These are phyloP conservation scores for Tamias sibiricus DNA, from an alignment of 2,113 vertebrate species.

Conservation along the genomic window DNA sequence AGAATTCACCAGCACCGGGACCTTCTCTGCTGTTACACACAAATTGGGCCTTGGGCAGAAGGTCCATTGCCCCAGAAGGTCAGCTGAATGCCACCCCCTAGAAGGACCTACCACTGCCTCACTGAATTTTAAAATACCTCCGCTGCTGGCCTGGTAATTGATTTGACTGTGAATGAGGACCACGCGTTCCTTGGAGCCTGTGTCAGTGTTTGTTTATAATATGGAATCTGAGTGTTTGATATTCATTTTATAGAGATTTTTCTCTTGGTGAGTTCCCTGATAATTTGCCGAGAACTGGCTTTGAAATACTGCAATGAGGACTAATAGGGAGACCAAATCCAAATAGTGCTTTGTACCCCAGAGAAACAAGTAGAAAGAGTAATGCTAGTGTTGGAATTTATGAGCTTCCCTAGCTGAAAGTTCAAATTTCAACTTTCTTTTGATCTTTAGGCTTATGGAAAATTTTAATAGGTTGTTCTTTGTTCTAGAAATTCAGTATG, in stretches of 20 bases:
- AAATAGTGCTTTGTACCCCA: background rate
- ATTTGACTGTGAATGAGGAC: background rate
- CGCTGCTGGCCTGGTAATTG: background rate
- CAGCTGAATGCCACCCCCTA: conserved; percentile 78
- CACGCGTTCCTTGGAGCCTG: background rate
- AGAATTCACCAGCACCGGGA: conserved; percentile 90
- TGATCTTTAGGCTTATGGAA: conserved; percentile 57
- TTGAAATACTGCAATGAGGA: conserved; percentile 8
- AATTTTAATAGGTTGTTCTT: conserved; percentile 55
- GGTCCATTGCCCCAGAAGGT: rapidly evolving
- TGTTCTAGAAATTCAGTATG: conserved; percentile 17
- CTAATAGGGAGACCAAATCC: background rate
- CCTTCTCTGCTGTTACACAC: conserved; percentile 85
- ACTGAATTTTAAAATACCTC: background rate
- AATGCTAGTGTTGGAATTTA: conserved; percentile 43
- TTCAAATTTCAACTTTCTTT: conserved; percentile 56
- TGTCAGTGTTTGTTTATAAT: background rate
- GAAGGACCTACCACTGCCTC: conserved; percentile 19
- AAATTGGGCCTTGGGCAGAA: conserved; percentile 84
- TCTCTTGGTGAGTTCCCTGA: background rate
- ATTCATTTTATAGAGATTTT: background rate
- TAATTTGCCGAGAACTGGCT: conserved; percentile 14
- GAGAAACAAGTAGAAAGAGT: conserved; percentile 36
- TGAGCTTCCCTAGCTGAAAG: conserved; percentile 56
- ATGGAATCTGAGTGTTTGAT: background rate